Evolutionary conservation across 92 coral and sea anemone genomes (phyloP), one percentile per base, ranked within the genome.

Genomic region (Anthopleura xanthogrammica): DNA sequence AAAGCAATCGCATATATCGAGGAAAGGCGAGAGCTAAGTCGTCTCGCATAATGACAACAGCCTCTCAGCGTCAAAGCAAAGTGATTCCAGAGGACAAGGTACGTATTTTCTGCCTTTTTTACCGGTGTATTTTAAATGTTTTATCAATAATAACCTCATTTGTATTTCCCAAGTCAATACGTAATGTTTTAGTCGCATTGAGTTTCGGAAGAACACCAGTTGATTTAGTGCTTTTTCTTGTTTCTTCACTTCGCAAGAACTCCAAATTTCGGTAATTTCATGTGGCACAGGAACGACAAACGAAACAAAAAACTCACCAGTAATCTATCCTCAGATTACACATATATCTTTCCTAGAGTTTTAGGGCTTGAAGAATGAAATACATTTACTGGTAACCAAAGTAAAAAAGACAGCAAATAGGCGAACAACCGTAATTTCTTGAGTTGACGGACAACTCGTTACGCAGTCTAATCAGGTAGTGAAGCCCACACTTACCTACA

Each of bases 21-120:
- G 22, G 77, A 68, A 48, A 81, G 36, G 84, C 84, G 84, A 81
- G 84, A 71, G 84, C 84, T 7, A 81, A 81, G 84, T 81, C 84
- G 84, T 22, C 71, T 50, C 76, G 42, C 83, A 80, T 72, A 58
- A 85, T 90, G 93, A 90, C 91, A 75, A 87, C 82, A 77, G 80
- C 88, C 88, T 86, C 81, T 56, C 97, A 72, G 90, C 91, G 77
- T 78, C 94, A 89, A n/a, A 70, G 60, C 20, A 93, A 66, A 89
- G 75, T 89, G 52, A 91, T 93, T 86, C 98, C 98, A 68, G 98
- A 93, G 41, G 93, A 93, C 82, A 93, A 93, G 95, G 98, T 93
- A 20, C 82, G 92, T 58, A 48, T 16, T 74, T 79, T 65, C 41
- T 78, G 81, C 16, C 58, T 22, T 36, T 42, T 46, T 52, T 52